phyloP scores from a whole-genome alignment of 92 coral and sea anemone genomes.

The Meandrina meandrites region DNA sequence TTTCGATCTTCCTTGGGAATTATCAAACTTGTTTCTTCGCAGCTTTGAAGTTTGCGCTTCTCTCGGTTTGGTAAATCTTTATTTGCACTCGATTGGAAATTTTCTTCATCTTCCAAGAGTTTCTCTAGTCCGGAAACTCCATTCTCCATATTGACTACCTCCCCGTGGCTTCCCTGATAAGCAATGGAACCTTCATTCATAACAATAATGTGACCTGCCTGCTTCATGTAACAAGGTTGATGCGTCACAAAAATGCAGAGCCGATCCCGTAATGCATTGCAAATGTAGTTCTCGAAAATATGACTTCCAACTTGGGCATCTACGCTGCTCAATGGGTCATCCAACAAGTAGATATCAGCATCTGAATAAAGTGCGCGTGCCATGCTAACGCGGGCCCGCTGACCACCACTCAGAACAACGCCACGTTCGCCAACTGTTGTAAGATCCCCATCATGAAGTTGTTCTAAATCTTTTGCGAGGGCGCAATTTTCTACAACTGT shows the following conservation, averaged over 20 bases:
- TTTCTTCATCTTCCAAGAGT: background rate
- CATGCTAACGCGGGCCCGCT: conserved; percentile 47
- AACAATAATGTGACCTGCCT: conserved; percentile 35
- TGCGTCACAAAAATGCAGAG: conserved; percentile 27
- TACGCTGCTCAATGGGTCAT: conserved; percentile 51
- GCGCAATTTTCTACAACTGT: conserved; percentile 19
- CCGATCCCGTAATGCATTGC: conserved; percentile 12
- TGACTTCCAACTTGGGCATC: conserved; percentile 45
- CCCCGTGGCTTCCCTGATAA: conserved; percentile 28
- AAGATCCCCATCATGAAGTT: conserved; percentile 29
- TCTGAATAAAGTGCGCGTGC: conserved; percentile 59
- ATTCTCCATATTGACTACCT: background rate
- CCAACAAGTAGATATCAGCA: conserved; percentile 47
- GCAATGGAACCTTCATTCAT: conserved; percentile 29
- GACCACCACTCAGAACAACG: conserved; percentile 45
- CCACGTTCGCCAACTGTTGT: conserved; percentile 45
- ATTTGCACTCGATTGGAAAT: background rate
- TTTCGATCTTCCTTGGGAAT: conserved; percentile 13
- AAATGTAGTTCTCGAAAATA: conserved; percentile 24
- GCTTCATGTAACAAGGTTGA: conserved; percentile 25
- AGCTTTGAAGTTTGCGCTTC: background rate
- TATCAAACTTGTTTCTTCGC: conserved; percentile 10
- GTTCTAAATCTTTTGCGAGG: conserved; percentile 17
- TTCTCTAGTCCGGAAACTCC: background rate
- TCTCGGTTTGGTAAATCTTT: background rate